Base-by-base conservation (phyloP, 2,113 vertebrate species). In the Copsychus sechellarum region DNA sequence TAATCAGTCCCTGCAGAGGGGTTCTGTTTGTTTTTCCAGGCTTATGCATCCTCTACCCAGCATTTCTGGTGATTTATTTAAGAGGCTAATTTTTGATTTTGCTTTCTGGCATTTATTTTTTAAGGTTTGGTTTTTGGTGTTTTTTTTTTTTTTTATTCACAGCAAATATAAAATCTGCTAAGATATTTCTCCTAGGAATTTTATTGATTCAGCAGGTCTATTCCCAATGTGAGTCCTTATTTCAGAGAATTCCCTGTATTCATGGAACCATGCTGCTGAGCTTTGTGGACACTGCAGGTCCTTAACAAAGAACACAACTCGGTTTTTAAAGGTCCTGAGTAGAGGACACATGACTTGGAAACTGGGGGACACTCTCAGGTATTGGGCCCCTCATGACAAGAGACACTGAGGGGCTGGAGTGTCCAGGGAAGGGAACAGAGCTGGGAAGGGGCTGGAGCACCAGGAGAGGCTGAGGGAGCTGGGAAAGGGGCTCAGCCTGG, bases 1-100 rank as follows among this genome's bases (percentile, higher is more conserved):
- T 97, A 95, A 96, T 96, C 86, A 88, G 86, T 94, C 95, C 94
- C 93, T 56, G 73, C 36, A 97, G 95, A 95, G 82, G 82, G 57
- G 48, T 72, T 95, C 82, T 94, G 90, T 93, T 96, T 90, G 80
- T 92, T 93, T 93, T 83, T 74, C 47, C 81, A 90, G 58, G 43
- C 31, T 92, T 40, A 51, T 28, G 31, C 33, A 86, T 91, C 58
- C 73, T 88, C 93, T 61, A 71, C 26, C 70, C 88, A 67, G 56
- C 51, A 0, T 93, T 95, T 78, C 79, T 90, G 91, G 71, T 83
- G 78, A 77, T 91, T 92, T 95, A 93, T 85, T 91, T 88, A 89
- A 86, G 53, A 93, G 78, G 58, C n/a, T 74, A 12, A 73, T 92
- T 91, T 90, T 92, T 91, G 2, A 94, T 91, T 92, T 93, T 81